Percentiles rank a stretch among this genome's conserved stretches.
Conservation (phyloP, 2,113 vertebrate genomes). For the Eupsittula cactorum region DNA sequence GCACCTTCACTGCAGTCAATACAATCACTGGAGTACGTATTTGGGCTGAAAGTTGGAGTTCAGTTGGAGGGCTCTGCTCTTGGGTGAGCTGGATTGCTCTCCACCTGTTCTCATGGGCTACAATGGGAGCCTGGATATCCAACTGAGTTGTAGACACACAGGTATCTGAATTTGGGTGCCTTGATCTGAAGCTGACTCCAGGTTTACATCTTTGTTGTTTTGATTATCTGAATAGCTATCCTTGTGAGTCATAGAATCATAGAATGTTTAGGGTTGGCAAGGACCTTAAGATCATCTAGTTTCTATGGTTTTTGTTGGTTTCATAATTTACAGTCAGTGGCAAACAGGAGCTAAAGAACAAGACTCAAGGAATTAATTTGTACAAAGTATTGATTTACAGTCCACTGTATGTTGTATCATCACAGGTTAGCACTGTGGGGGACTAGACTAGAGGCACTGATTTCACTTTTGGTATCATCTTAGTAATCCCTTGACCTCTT, state of each 20-base stretch:
- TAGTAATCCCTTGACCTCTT: neutral
- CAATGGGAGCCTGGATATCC: neutral
- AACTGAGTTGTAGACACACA: neutral
- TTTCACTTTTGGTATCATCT: neutral
- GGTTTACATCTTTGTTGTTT: neutral
- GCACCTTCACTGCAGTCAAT: neutral
- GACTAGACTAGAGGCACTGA: neutral
- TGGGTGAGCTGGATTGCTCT: neutral
- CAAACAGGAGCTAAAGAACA: neutral
- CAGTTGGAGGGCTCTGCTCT: neutral
- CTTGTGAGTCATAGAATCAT: neutral
- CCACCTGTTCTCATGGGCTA: too few species aligned
- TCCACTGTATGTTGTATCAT: neutral
- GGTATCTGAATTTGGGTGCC: neutral
- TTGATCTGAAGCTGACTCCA: neutral
- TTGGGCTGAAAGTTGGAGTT: neutral
- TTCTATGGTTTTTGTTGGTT: neutral
- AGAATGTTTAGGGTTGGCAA: neutral
- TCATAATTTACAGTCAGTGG: neutral
- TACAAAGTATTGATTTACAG: neutral
- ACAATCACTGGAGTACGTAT: neutral
- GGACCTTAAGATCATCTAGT: neutral
- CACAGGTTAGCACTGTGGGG: neutral
- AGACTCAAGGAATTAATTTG: neutral
- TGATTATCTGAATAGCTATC: neutral